Percentiles rank a stretch among this genome's conserved stretches.
These are phyloP conservation scores for Pseudochirops corinnae DNA, from an alignment of 2,797 vertebrate genomes.

Conservation along the genomic window DNA sequence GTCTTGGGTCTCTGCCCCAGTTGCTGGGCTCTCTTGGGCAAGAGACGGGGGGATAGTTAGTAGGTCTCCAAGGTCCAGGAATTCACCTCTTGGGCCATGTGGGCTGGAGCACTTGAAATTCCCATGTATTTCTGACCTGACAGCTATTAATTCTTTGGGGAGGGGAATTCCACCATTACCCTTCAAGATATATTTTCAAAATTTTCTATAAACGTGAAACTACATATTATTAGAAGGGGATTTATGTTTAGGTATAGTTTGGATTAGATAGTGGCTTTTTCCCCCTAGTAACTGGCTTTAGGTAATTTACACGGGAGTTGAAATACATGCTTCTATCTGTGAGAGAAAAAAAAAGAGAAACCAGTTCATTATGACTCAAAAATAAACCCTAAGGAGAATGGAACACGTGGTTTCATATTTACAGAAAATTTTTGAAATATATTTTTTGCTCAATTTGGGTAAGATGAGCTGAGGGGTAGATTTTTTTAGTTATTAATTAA, in stretches of 20 bases:
- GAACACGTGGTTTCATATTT: slow-evolving; percentile 51
- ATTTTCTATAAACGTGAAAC: neutral
- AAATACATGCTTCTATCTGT: slow-evolving; percentile 45
- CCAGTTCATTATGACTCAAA: slow-evolving; percentile 50
- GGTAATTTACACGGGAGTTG: slow-evolving; percentile 56
- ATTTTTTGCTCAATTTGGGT: slow-evolving; percentile 60
- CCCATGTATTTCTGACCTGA: neutral
- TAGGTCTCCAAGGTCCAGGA: neutral
- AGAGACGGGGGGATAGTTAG: neutral
- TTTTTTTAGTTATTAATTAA: too few relatives aligned
- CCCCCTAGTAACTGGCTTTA: neutral
- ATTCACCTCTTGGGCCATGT: neutral
- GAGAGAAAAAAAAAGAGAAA: slow-evolving; percentile 7
- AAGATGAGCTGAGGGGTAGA: slow-evolving; percentile 44
- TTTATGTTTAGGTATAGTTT: neutral
- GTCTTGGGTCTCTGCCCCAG: neutral
- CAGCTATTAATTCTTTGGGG: neutral
- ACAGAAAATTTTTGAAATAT: slow-evolving; percentile 52
- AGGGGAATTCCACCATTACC: neutral
- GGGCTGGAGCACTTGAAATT: neutral
- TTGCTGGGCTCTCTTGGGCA: neutral
- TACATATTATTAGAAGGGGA: neutral
- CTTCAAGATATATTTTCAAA: neutral
- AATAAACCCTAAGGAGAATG: neutral
- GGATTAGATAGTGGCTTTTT: neutral